phyloP scores from a whole-genome alignment of 2,888 invertebrate species.

The Pycnomerus fuliginosus region DNA sequence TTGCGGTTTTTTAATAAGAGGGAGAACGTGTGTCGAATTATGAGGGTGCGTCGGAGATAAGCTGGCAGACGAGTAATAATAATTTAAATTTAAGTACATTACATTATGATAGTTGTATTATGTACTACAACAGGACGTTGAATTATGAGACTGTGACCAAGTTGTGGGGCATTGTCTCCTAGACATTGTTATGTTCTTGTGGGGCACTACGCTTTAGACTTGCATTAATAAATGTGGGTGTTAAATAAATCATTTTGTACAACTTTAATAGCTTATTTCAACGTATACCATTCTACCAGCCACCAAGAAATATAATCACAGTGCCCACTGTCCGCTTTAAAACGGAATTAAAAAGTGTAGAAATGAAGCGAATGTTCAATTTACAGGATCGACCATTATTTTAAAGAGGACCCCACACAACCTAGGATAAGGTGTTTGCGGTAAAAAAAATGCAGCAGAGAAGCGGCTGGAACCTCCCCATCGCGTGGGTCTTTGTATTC shows the following conservation, averaged over 20 bases:
- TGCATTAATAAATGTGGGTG: constrained; percentile 45
- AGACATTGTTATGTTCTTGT: constrained; percentile 21
- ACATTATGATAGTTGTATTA: constrained; percentile 46
- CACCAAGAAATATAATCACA: no score
- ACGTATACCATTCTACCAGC: constrained; percentile 36
- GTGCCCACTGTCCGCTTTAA: no score
- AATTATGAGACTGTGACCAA: constrained; percentile 32
- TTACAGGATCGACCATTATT: no score
- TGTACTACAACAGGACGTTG: constrained; percentile 33
- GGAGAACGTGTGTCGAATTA: background rate
- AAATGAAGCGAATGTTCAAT: no score
- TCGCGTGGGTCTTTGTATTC: no score
- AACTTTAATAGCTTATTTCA: constrained; percentile 45
- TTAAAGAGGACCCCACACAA: no score
- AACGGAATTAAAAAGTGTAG: no score
- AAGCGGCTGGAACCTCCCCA: no score
- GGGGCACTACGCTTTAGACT: constrained; percentile 34
- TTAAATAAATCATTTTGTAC: constrained; percentile 47
- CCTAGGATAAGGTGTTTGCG: no score
- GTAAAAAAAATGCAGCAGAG: no score
- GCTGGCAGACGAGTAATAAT: constrained; percentile 39
- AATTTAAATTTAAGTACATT: constrained; percentile 49
- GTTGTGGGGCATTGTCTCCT: constrained; percentile 14
- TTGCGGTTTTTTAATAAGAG: background rate
- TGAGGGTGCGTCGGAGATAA: constrained; percentile 24